phyloP scores from a whole-genome alignment of 2,797 vertebrate species.

The Loris lydekkerianus region DNA sequence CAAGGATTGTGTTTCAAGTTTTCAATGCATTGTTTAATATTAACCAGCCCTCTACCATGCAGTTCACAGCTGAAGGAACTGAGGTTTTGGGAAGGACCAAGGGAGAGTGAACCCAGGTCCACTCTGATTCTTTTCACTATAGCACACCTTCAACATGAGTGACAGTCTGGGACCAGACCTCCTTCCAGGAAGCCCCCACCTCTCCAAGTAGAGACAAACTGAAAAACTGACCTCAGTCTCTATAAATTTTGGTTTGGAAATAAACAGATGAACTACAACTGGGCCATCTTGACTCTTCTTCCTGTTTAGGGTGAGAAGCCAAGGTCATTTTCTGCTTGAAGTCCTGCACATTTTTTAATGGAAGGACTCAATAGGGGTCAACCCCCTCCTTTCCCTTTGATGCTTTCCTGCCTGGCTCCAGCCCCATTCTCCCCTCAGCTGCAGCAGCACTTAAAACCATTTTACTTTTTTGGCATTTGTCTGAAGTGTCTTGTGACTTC shows the following conservation, averaged over 20 bases:
- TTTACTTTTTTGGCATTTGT: neutral
- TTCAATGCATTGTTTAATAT: neutral
- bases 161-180: neutral
- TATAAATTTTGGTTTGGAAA: neutral
- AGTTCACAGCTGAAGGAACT: neutral
- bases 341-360: neutral
- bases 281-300: neutral
- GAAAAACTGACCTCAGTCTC: neutral
- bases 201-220: neutral
- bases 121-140: rapidly evolving
- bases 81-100: neutral
- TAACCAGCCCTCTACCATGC: neutral
- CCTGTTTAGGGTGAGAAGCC: neutral
- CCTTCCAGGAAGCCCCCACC: neutral
- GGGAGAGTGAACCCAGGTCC: neutral
- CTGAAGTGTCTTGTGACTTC: neutral
- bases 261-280: neutral
- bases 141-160: neutral
- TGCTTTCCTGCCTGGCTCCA: neutral
- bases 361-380: neutral
- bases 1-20: neutral
- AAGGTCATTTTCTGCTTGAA: constrained; percentile 30
- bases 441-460: neutral
- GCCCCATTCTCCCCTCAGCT: neutral
- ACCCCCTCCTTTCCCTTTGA: neutral